Base-by-base conservation (phyloP, 2,888 invertebrate species). In the Creontiades dilutus region DNA sequence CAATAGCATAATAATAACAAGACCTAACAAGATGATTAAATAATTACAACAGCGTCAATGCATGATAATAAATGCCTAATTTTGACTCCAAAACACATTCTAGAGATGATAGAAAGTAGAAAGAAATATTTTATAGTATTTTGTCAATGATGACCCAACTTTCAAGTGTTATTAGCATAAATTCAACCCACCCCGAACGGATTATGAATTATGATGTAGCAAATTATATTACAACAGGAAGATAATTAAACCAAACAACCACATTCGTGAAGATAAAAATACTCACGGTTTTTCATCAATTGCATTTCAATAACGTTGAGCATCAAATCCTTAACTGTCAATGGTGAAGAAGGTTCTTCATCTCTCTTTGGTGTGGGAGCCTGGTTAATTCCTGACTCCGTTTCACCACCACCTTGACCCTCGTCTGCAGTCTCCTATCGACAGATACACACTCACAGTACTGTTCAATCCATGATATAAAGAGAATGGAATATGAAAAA, bases 271-370 rank as follows among this genome's bases (percentile, higher is more conserved):
- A 16, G 19, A n/a, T 3, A 61, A 19, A 61, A 16, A n/a, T 37
- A 89, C 46, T 28, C 88, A 91, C 90, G 93, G 91, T 93, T 94
- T 93, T 96, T 96, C 93, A 95, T 95, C 86, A 97, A 93, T 91
- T 96, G 96, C 93, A 96, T 95, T 93, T 97, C 97, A 91, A 98
- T 98, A 90, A 97, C 96, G 92, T 96, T 96, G 92, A 96, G 94
- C 93, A 98, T 96, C 90, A 97, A 95, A 93, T 97, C 97, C 92
- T 97, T 96, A 27, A 97, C 96, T 86, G 97, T 94, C 28, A 96
- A 96, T 90, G 95, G 94, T 0, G 94, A 93, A 91, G 94, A 94
- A 91, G 93, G 92, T 57, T 91, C 91, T 93, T 82, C 93, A 92
- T 68, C 92, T 78, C 14, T 86, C 75, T 91, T 91, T n/a, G 90